Conservation (phyloP, 1,140 invertebrate species). For the Hylyphantes graminicola region DNA sequence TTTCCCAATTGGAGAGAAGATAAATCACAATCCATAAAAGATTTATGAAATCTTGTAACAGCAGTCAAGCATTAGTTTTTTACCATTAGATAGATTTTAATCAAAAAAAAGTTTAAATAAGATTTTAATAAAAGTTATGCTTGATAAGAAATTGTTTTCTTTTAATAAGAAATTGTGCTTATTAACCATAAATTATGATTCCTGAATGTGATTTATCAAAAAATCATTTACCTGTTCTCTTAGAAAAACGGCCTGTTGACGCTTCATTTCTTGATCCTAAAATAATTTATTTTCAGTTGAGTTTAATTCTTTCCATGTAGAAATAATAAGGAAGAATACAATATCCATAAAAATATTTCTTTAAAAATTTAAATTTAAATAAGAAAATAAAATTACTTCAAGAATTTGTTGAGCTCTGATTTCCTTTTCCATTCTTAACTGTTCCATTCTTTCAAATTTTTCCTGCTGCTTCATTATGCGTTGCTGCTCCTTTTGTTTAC, state of each 20-base stretch:
- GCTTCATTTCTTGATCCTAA: slow-evolving; percentile 87
- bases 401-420: slow-evolving; percentile 78
- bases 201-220: not conserved
- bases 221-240: slow-evolving; percentile 83
- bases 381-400: slow-evolving; percentile 72
- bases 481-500: slow-evolving; percentile 67
- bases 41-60: too few relatives aligned
- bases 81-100: too few relatives aligned
- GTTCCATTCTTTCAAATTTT: slow-evolving; percentile 81
- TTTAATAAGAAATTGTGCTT: too few relatives aligned
- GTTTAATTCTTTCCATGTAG: too few relatives aligned
- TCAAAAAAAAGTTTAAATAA: too few relatives aligned
- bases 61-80: too few relatives aligned
- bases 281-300: not conserved
- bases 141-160: too few relatives aligned
- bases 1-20: too few relatives aligned
- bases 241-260: slow-evolving; percentile 84
- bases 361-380: not conserved
- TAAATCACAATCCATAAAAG: too few relatives aligned
- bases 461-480: slow-evolving; percentile 81
- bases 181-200: too few relatives aligned
- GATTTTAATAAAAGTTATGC: too few relatives aligned
- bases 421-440: slow-evolving; percentile 79
- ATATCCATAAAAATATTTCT: not conserved
- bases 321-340: too few relatives aligned